Percentiles rank a stretch among this genome's conserved stretches.
Conservation (phyloP, 2,113 vertebrate species). For the Pogonocichla stellata region DNA sequence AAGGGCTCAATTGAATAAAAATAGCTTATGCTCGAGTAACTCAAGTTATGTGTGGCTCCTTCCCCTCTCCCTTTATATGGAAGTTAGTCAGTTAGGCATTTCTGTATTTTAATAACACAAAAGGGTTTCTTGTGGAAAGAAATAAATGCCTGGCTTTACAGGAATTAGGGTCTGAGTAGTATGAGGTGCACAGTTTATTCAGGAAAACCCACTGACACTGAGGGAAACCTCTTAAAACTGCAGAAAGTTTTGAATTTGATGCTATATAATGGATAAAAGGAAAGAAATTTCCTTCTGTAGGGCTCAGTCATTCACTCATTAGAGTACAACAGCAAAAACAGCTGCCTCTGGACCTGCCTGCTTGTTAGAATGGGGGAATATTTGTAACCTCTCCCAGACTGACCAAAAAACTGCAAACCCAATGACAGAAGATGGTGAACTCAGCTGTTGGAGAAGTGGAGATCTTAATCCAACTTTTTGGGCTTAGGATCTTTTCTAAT, state of each 20-base stretch:
- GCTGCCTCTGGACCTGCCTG: background rate
- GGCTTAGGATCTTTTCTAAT: background rate
- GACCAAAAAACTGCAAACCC: background rate
- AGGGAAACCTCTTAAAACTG: background rate
- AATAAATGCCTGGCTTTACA: background rate
- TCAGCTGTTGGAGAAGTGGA: background rate
- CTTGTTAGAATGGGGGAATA: background rate
- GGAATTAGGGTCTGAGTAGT: background rate
- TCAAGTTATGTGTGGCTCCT: conserved; percentile 26
- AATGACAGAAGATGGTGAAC: background rate
- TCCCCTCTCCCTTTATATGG: conserved; percentile 1
- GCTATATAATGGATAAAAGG: background rate
- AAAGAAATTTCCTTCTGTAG: conserved; percentile 22
- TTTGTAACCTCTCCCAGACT: background rate
- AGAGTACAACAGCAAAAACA: background rate
- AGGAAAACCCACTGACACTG: background rate
- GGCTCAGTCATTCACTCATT: background rate
- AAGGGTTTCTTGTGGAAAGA: background rate
- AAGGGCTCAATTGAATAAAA: conserved; percentile 65
- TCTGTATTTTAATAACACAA: conserved; percentile 40
- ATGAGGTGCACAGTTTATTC: background rate
- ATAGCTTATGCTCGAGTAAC: conserved; percentile 67
- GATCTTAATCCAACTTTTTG: background rate
- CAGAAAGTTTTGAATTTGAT: background rate
- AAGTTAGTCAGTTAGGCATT: conserved; percentile 30